Base-by-base conservation (phyloP, 2,888 invertebrate species). In the Pseudeuparius sepicola region DNA sequence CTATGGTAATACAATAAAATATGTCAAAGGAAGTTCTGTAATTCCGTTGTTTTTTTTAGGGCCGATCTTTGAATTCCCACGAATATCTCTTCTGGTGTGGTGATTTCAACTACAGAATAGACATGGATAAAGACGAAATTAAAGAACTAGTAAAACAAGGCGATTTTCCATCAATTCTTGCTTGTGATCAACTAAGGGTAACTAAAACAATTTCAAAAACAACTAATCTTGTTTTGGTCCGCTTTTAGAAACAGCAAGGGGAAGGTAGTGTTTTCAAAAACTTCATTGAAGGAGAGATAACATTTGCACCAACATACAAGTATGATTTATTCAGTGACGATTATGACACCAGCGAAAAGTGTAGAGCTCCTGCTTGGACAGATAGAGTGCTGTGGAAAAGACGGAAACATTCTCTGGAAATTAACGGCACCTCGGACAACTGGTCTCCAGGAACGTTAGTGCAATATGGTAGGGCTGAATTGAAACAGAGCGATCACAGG, bases 31-130 rank as follows among this genome's bases (percentile, higher is more conserved):
- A 7, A 7, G 20, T 6, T 7, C 6, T 20, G n/a, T 20, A 20
- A 6, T 20, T 20, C n/a, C n/a, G n/a, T 7, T 20, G 20, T 7
- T 16, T 34, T 41, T 52, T 59, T 34, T 50, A 72, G 71, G 92
- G 90, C 6, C 72, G 92, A 40, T 84, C 86, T 0, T 65, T 97
- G 4, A 86, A 88, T 59, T 87, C 92, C 2, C 97, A 98, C 57
- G 98, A 99, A 64, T 96, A 93, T 60, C 81, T 98, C 2, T 96
- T 98, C 63, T 99, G 97, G 97, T 92, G 96, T 60, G 98, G 98
- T 1, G 98, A 98, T 66, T 98, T 98, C 61, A 98, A 99, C 61
- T 99, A 98, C 58, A 77, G 98, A 37, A 81, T 98, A 37, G 94
- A 97, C 59, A 77, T 97, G 73, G 84, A 88, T 45, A 90, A 89